Base-by-base conservation (phyloP, 2,113 vertebrate species). In the Perccottus glenii region DNA sequence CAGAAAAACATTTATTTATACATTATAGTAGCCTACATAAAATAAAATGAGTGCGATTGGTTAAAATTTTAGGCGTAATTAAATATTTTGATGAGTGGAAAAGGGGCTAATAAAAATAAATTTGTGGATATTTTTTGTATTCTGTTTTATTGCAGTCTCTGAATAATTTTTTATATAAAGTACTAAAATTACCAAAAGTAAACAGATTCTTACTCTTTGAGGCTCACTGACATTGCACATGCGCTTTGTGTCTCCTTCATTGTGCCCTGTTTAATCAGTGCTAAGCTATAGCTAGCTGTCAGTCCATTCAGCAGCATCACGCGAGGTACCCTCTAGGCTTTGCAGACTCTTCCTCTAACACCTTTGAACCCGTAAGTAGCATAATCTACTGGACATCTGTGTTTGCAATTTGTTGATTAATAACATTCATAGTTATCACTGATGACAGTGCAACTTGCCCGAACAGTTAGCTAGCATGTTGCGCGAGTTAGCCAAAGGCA, bases 231-330 rank as follows among this genome's bases (percentile, higher is more conserved):
- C 9, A 69, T n/a, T 19, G 86, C 86, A 89, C 90, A 91, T 88
- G 89, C 87, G 5, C 82, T 62, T 3, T 56, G 7, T 65, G 78
- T 91, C 87, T 90, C 88, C 90, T 91, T 91, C 85, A 88, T 73
- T 40, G 82, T 86, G 86, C 84, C 88, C 88, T 81, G 73, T 56
- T 62, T 14, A 58, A 48, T 32, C 55, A 3, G 7, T 6, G 59
- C 75, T 67, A 64, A 71, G 53, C 62, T 67, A 75, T 3, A 43
- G 67, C 77, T 81, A 86, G 64, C 87, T 78, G 76, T 83, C 81
- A 74, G 5, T 59, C 63, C 60, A 2, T 49, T 44, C 67, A 63
- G 66, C 74, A 73, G 79, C 84, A 70, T 78, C 84, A 50, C 67
- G 35, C 11, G 60, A 78, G 69, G 77, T 72, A 73, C 78, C 2